Conservation (phyloP, 2,113 vertebrate species). For the Pollachius pollachius region DNA sequence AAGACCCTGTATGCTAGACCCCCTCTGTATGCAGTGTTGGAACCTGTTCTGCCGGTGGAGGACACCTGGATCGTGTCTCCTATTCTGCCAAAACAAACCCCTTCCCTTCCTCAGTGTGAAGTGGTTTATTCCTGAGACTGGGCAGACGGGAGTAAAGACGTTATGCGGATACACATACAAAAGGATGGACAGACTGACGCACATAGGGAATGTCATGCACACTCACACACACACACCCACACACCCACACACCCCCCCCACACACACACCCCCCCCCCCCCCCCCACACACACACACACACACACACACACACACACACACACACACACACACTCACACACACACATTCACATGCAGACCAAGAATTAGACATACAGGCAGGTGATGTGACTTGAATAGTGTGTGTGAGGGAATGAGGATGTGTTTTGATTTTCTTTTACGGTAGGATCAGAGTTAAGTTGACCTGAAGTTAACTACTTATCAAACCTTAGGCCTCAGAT, state of each 20-base stretch:
- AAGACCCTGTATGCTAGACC: too few species aligned
- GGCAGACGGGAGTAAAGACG: background rate
- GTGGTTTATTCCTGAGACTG: too few species aligned
- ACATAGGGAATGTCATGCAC: background rate
- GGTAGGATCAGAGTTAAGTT: background rate
- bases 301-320: background rate
- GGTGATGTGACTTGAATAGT: too few species aligned
- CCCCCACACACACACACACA: background rate
- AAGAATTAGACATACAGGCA: background rate
- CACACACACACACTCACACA: background rate
- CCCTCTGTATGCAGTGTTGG: too few species aligned
- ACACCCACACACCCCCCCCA: background rate
- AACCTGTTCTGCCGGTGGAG: too few species aligned
- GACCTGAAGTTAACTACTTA: too few species aligned
- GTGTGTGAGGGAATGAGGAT: slow-evolving; percentile 16
- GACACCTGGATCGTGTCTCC: too few species aligned
- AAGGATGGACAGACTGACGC: background rate
- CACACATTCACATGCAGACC: background rate
- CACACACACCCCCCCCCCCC: background rate
- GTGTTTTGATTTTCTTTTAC: background rate
- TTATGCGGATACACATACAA: background rate
- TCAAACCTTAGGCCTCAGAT: too few species aligned
- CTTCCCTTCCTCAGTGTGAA: too few species aligned
- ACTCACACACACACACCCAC: background rate
- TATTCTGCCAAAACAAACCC: too few species aligned